These are phyloP conservation scores for Dolichallabes microphthalmus DNA, from an alignment of 2,113 vertebrate species.

Conservation along the genomic window DNA sequence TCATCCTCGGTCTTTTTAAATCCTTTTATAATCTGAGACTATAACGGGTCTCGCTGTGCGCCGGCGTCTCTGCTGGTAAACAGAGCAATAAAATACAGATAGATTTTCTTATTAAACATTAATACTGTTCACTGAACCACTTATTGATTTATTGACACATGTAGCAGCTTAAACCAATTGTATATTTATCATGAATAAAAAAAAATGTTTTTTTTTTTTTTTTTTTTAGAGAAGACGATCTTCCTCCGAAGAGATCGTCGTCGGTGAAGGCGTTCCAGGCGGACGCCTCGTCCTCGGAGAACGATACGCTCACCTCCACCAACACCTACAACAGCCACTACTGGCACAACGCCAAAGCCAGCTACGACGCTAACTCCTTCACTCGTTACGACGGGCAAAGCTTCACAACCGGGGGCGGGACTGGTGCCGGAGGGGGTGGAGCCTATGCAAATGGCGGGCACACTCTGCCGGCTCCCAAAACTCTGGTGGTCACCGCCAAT, in stretches of 20 bases:
- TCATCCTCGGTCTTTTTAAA: neutral
- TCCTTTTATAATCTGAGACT: neutral
- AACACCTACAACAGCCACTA: constrained; percentile 96
- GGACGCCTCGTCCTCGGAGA: constrained; percentile 91
- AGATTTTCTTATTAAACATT: neutral
- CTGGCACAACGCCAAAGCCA: constrained; percentile 90
- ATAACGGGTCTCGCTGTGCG: neutral
- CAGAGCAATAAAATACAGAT: neutral
- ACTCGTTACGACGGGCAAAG: constrained; percentile 85
- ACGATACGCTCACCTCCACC: constrained; percentile 93
- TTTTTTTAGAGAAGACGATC: constrained; percentile 87
- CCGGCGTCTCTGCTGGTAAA: neutral
- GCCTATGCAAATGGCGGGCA: constrained; percentile 83
- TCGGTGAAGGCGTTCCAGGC: constrained; percentile 88
- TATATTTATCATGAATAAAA: neutral
- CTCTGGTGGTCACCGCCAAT: constrained; percentile 92
- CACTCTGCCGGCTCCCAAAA: constrained; percentile 85
- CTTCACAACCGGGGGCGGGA: constrained; percentile 69
- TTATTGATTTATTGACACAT: neutral
- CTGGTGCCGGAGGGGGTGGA: constrained; percentile 48
- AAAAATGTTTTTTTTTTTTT: neutral
- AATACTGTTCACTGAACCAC: neutral
- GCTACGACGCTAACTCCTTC: constrained; percentile 84
- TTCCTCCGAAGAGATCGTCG: constrained; percentile 90
- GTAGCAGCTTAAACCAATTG: neutral